phyloP scores from a whole-genome alignment of 2,888 invertebrate genomes.

The Aquatica leii region DNA sequence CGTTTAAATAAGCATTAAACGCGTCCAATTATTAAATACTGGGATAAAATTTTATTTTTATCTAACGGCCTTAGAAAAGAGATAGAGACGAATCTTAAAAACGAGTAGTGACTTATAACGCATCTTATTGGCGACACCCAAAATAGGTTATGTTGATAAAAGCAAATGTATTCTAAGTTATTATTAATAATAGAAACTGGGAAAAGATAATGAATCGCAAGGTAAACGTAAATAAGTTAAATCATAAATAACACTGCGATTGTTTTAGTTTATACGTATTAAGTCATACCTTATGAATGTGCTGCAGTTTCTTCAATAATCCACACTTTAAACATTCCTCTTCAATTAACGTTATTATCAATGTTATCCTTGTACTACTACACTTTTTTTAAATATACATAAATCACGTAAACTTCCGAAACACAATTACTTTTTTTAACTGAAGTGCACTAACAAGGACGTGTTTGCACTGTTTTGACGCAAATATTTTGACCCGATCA shows the following conservation, averaged over 20 bases:
- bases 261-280: neutral
- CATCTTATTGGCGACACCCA: conserved; percentile 30
- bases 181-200: neutral
- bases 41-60: neutral
- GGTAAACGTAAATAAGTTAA: neutral
- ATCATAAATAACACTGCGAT: neutral
- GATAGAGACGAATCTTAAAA: neutral
- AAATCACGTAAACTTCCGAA: conserved; percentile 22
- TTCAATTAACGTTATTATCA: conserved; percentile 12
- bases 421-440: conserved; percentile 27
- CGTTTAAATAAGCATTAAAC: conserved; percentile 8
- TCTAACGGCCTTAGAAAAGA: conserved; percentile 1
- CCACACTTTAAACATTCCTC: conserved; percentile 13
- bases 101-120: too few species aligned
- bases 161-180: conserved; percentile 14
- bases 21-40: conserved; percentile 3
- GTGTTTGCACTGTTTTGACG: conserved; percentile 45
- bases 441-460: conserved; percentile 40
- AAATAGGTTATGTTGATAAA: conserved; percentile 30
- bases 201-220: neutral
- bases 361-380: conserved; percentile 11
- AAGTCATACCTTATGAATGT: conserved; percentile 19
- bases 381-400: conserved; percentile 15
- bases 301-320: neutral
- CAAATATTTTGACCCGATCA: conserved; percentile 33